Evolutionary conservation across 2,113 vertebrate genomes (phyloP).

Genomic region (Callionymus lyra): DNA sequence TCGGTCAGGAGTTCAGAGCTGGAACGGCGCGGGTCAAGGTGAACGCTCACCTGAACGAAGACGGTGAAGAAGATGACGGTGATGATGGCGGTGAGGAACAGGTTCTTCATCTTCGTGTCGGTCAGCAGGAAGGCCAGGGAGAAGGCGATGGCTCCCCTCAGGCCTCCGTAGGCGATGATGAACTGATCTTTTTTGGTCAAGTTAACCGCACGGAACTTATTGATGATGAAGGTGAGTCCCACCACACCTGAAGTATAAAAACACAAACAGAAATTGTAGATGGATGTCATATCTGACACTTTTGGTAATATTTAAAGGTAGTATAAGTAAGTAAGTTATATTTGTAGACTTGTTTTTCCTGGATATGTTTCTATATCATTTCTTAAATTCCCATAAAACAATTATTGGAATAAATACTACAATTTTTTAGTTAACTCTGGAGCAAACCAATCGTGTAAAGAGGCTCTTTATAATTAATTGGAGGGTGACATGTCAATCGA

Average conservation of each 20-base stretch:
- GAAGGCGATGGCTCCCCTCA: conserved; percentile 92
- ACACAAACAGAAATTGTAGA: neutral
- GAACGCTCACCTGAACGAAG: conserved; percentile 83
- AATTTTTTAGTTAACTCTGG: too few species aligned
- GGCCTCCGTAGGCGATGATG: conserved; percentile 91
- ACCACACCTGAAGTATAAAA: conserved; percentile 73
- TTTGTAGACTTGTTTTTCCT: too few species aligned
- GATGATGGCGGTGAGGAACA: conserved; percentile 97
- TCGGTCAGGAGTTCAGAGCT: neutral
- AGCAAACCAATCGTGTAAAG: too few species aligned
- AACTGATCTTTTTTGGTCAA: conserved; percentile 94
- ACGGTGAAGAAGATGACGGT: conserved; percentile 96
- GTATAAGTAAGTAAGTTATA: too few species aligned
- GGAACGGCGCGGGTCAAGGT: neutral
- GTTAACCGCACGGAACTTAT: conserved; percentile 91
- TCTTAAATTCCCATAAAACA: too few species aligned
- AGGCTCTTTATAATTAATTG: too few species aligned
- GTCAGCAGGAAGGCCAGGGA: conserved; percentile 84
- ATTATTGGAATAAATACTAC: too few species aligned
- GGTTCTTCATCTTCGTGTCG: conserved; percentile 67
- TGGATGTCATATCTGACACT: neutral
- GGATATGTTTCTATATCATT: too few species aligned
- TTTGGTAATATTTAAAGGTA: too few species aligned
- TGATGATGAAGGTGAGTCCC: conserved; percentile 86
- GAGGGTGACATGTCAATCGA: too few species aligned